phyloP scores from a whole-genome alignment of 2,888 invertebrate species.

The Nomada ruficornis region DNA sequence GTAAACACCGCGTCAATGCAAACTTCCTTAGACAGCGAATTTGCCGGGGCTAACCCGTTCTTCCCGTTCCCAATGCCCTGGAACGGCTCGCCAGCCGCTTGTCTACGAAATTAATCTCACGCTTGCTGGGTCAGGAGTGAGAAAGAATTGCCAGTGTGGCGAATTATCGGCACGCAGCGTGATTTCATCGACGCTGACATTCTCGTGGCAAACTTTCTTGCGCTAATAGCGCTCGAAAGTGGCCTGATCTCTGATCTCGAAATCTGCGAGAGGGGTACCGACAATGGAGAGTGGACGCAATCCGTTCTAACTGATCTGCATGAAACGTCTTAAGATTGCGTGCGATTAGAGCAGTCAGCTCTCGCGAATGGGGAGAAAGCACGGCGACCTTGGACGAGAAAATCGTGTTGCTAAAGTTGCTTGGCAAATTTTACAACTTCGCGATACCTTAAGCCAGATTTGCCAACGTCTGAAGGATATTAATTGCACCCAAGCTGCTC shows the following conservation, averaged over 20 bases:
- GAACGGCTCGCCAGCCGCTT: not conserved
- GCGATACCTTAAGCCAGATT: too few species aligned
- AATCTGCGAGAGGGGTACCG: slow-evolving; percentile 33
- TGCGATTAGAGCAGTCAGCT: not conserved
- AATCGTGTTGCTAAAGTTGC: slow-evolving; percentile 13
- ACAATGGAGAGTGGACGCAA: slow-evolving; percentile 37
- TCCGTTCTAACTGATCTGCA: slow-evolving; percentile 31
- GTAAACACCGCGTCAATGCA: not conserved
- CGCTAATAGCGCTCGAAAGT: slow-evolving; percentile 54
- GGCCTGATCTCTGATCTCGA: slow-evolving; percentile 48
- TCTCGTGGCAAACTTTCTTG: slow-evolving; percentile 43
- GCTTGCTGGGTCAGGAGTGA: not conserved
- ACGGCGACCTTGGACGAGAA: not conserved
- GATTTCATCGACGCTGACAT: slow-evolving; percentile 38
- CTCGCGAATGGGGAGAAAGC: slow-evolving; percentile 28
- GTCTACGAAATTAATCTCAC: not conserved
- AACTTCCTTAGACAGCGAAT: not conserved
- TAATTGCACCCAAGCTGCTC: too few species aligned
- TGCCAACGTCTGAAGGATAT: too few species aligned
- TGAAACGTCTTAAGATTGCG: slow-evolving; percentile 22
- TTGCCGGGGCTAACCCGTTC: not conserved
- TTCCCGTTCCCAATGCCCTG: not conserved
- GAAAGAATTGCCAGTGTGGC: not conserved
- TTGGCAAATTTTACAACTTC: not conserved
- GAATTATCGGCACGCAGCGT: slow-evolving; percentile 10